Evolutionary conservation across 2,113 vertebrate genomes (phyloP), one percentile per base, ranked within the genome.

Genomic region (Zeus faber): DNA sequence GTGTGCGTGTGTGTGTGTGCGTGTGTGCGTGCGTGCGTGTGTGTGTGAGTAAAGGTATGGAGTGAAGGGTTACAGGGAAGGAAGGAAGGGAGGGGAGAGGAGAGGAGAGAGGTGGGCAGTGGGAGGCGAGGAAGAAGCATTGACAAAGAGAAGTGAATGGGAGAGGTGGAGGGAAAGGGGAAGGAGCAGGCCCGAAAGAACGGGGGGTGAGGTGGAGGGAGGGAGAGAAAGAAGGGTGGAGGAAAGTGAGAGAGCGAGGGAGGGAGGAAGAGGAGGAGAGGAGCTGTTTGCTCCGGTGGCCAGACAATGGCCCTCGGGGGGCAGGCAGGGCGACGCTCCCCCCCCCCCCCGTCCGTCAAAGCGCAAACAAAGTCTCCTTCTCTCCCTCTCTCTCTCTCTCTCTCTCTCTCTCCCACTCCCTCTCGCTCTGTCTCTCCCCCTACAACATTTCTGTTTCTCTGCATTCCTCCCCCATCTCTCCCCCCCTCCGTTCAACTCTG

Each of bases 281-380:
- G 39, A 49, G 58, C 33, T 37, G n/a, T n/a, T n/a, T n/a, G n/a
- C n/a, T n/a, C n/a, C n/a, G n/a, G n/a, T n/a, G n/a, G n/a, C n/a
- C n/a, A n/a, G n/a, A n/a, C n/a, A n/a, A n/a, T n/a, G n/a, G n/a
- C n/a, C n/a, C n/a, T n/a, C n/a, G n/a, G n/a, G n/a, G n/a, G n/a
- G n/a, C n/a, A n/a, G n/a, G n/a, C n/a, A n/a, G n/a, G n/a, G n/a
- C n/a, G n/a, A n/a, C n/a, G n/a, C n/a, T n/a, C n/a, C n/a, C n/a
- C n/a, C n/a, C n/a, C n/a, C 11, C 33, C 33, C 46, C 49, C 71
- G 54, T 66, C 67, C 60, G 22, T 85, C 63, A 81, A 58, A 56
- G 29, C n/a, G 11, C 43, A 48, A 18, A 18, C 49, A n/a, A n/a
- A 52, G 37, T 29, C 44, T 23, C 8, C 10, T 5, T 9, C 33